Evolutionary conservation across 2,888 invertebrate genomes (phyloP).

Genomic region (Caenorhabditis auriculariae): DNA sequence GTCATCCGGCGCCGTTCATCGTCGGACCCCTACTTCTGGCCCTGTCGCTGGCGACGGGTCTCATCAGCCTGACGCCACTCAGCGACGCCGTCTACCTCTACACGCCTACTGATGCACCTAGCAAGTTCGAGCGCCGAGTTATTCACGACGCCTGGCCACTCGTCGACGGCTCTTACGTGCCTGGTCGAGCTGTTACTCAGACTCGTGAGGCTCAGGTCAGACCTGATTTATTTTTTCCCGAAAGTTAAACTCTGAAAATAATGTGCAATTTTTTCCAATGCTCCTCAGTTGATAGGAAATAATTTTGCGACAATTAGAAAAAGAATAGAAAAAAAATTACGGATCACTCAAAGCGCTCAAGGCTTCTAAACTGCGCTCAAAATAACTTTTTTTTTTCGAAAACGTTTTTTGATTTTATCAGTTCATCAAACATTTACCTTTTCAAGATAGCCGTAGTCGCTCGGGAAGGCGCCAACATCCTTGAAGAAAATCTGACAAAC

Average conservation of each 20-base stretch:
- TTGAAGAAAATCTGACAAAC: slow-evolving; percentile 70
- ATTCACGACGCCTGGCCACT: slow-evolving; percentile 51
- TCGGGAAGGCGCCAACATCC: slow-evolving; percentile 78
- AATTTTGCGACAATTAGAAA: background rate
- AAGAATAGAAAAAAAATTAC: background rate
- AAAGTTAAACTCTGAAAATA: background rate
- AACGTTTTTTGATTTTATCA: background rate
- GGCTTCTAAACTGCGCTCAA: background rate
- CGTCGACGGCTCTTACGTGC: slow-evolving; percentile 45
- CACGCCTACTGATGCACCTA: slow-evolving; percentile 54
- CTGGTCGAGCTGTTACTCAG: slow-evolving; percentile 51
- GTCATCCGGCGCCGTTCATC: slow-evolving; percentile 45
- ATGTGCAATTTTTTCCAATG: background rate
- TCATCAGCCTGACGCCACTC: slow-evolving; percentile 38
- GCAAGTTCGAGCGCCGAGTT: slow-evolving; percentile 44
- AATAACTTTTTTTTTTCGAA: background rate
- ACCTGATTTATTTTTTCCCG: background rate
- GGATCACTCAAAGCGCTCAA: slow-evolving; percentile 5
- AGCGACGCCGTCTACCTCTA: slow-evolving; percentile 55
- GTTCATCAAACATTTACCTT: too few relatives aligned
- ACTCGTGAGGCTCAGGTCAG: slow-evolving; percentile 50
- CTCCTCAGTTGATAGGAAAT: background rate
- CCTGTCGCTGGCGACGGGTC: slow-evolving; percentile 33
- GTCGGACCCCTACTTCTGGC: slow-evolving; percentile 39
- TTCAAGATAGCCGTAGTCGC: slow-evolving; percentile 80